A percentile compares a stretch with the other conserved stretches of the same genome.
Evolutionary conservation across 2,888 invertebrate genomes (phyloP).

Genomic region (Chaetoderma sp.): DNA sequence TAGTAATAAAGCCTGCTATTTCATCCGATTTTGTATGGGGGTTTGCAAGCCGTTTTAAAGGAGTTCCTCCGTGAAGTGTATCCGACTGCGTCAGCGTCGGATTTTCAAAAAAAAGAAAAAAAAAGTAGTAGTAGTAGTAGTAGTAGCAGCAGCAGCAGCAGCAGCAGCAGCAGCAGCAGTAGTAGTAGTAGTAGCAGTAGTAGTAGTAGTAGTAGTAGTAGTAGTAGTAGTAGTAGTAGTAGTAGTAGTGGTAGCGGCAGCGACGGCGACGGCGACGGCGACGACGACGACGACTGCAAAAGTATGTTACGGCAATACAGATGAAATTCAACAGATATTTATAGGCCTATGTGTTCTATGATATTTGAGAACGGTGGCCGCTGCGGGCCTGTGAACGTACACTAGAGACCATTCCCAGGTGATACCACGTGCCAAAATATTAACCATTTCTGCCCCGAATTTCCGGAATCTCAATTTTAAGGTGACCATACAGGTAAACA

Average conservation of each 20-base stretch:
- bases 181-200: neutral
- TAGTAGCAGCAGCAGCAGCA: neutral
- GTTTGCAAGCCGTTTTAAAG: too few relatives aligned
- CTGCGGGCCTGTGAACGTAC: neutral
- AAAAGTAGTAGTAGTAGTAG: constrained; percentile 10
- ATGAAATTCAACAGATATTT: neutral
- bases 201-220: constrained; percentile 1
- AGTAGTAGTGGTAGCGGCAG: too few relatives aligned
- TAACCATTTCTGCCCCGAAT: neutral
- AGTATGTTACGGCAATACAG: neutral
- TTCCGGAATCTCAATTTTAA: too few relatives aligned
- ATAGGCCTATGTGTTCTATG: neutral
- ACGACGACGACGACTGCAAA: neutral
- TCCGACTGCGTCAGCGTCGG: too few relatives aligned
- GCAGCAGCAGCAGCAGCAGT: constrained; percentile 1
- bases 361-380: neutral
- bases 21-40: too few relatives aligned
- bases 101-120: too few relatives aligned
- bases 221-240: constrained; percentile 3
- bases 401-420: neutral
- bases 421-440: neutral
- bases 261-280: neutral
- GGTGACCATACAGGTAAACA: too few relatives aligned
- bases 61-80: too few relatives aligned
- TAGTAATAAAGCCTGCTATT: too few relatives aligned